These are phyloP conservation scores for Solea solea DNA, from an alignment of 2,113 vertebrate genomes.

Conservation along the genomic window DNA sequence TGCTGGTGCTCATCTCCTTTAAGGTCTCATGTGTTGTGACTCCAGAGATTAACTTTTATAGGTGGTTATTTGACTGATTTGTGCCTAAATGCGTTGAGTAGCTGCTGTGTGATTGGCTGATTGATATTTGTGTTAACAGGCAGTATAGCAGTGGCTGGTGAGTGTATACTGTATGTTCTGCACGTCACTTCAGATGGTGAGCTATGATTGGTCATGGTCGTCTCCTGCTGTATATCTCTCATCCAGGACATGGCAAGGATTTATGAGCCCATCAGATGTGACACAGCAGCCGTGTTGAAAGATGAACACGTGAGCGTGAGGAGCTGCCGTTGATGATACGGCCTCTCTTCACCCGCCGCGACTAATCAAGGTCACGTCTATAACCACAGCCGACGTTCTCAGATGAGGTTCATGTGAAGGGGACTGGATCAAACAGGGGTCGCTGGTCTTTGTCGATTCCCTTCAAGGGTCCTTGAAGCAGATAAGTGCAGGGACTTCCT, in stretches of 20 bases:
- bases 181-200: background rate
- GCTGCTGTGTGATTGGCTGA: too few species aligned
- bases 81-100: too few species aligned
- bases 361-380: background rate
- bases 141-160: too few species aligned
- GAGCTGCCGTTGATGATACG: background rate
- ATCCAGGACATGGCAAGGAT: background rate
- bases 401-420: background rate
- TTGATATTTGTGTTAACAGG: too few species aligned
- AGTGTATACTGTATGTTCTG: background rate
- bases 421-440: slow-evolving; percentile 4
- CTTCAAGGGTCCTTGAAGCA: slow-evolving; percentile 15
- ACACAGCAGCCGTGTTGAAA: background rate
- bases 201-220: background rate
- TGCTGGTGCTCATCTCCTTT: too few species aligned
- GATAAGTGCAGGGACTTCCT: slow-evolving; percentile 2
- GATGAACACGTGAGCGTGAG: background rate
- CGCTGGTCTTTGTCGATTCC: slow-evolving; percentile 3
- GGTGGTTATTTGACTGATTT: too few species aligned
- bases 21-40: too few species aligned
- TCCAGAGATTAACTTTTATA: too few species aligned
- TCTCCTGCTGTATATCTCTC: background rate
- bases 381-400: background rate
- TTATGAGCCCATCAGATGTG: background rate
- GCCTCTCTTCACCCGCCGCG: background rate